Percentiles rank a stretch among this genome's conserved stretches.
phyloP scores from a whole-genome alignment of 2,797 vertebrate genomes.

The Craterocephalus amniculus region DNA sequence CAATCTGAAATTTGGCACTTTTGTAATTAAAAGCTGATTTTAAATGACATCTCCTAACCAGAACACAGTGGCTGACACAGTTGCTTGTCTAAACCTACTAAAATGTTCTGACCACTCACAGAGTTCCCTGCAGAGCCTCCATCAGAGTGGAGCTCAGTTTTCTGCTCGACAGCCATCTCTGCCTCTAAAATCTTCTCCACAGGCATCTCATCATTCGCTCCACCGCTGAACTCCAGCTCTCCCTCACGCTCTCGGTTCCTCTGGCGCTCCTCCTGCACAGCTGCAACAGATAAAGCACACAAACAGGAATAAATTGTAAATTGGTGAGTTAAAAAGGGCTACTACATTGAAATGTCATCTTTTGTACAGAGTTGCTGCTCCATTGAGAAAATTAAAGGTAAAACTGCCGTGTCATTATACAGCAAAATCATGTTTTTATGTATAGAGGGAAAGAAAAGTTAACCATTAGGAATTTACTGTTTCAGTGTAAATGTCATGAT shows the following conservation, averaged over 20 bases:
- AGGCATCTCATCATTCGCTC: conserved; percentile 93
- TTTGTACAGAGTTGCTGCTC: conserved; percentile 6
- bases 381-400: conserved; percentile 19
- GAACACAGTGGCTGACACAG: not conserved
- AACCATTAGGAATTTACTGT: not conserved
- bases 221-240: conserved; percentile 87
- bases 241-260: conserved; percentile 91
- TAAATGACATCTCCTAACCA: not conserved
- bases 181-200: conserved; percentile 98
- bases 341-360: no score
- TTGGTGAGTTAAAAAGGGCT: not conserved
- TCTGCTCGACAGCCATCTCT: conserved; percentile 93
- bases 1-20: not conserved
- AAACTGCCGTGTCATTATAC: not conserved
- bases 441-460: not conserved
- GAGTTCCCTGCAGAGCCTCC: conserved; percentile 84
- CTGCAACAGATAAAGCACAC: conserved; percentile 72
- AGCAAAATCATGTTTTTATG: not conserved
- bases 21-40: not conserved
- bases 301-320: conserved; percentile 16
- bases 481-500: not conserved
- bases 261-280: conserved; percentile 97
- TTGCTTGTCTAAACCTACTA: not conserved
- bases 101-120: conserved; percentile 75
- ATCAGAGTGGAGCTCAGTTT: conserved; percentile 90